Base-by-base conservation (phyloP, 2,797 vertebrate species). In the Gallirallus australis region DNA sequence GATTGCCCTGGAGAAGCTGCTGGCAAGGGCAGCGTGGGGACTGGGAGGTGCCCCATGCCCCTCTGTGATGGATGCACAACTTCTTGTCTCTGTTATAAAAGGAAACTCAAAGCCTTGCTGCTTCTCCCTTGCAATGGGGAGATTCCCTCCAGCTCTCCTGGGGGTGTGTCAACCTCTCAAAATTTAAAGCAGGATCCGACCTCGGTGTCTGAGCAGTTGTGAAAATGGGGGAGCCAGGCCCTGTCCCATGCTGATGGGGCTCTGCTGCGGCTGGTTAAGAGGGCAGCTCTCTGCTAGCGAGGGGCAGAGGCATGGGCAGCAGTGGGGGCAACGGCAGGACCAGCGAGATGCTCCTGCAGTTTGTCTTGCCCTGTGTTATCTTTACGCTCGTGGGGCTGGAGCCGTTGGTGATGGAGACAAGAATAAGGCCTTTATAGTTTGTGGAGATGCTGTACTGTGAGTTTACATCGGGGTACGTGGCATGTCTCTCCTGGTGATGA, bases 241-340 rank as follows among this genome's bases (percentile, higher is more conserved):
- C 78, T 6, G 23, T 0, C 8, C 15, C 4, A 7, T 0, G 15
- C n/a, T 12, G 42, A 28, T 4, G 52, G 5, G 31, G 3, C 47
- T n/a, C 33, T 12, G 27, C 30, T 1, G 16, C 0, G 12, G 20
- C 13, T 25, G 16, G 3, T 60, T 4, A 59, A n/a, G 13, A 3
- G 6, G 11, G 31, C 54, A 2, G 4, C 19, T 8, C 13, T 6
- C 23, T 45, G 42, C 42, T n/a, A 7, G 9, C 3, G 3, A n/a
- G 30, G 57, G 77, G 75, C 52, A 42, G 50, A 64, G 30, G 18
- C 33, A 15, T 0, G 7, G 48, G 27, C 3, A 16, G 33, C 3
- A 23, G 53, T 52, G 60, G 56, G 50, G 30, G 52, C 42, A 31
- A 1, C 0, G 8, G 65, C 11, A 18, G 9, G 37, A 77, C 0